Percentiles rank a stretch among this genome's conserved stretches.
Evolutionary conservation across 2,113 vertebrate species (phyloP).

Genomic region (Elgaria multicarinata): DNA sequence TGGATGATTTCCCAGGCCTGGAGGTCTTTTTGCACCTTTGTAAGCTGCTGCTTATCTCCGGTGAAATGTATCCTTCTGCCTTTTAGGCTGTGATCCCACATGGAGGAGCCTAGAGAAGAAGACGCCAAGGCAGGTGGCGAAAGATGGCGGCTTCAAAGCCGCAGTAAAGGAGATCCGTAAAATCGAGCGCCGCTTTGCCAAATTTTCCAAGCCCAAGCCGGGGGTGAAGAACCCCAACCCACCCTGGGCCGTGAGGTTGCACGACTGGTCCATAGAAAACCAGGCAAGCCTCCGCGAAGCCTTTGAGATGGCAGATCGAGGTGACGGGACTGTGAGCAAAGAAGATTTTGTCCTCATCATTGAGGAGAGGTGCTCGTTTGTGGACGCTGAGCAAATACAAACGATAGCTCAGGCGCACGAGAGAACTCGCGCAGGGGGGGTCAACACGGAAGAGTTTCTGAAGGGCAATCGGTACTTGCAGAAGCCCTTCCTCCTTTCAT

Average conservation of each 20-base stretch:
- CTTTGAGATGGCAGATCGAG: conserved; percentile 61
- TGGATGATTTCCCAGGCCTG: background rate
- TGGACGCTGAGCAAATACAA: conserved; percentile 63
- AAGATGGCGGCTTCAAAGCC: conserved; percentile 81
- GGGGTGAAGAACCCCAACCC: conserved; percentile 67
- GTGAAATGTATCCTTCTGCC: background rate
- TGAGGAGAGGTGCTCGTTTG: conserved; percentile 73
- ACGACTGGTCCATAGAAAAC: conserved; percentile 89
- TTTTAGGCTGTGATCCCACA: conserved; percentile 90
- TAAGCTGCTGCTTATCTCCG: background rate
- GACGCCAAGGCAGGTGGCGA: conserved; percentile 83
- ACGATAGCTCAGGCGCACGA: conserved; percentile 77
- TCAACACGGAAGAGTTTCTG: conserved; percentile 86
- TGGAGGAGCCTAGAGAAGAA: conserved; percentile 82
- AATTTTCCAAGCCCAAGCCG: conserved; percentile 66
- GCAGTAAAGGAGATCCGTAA: conserved; percentile 82
- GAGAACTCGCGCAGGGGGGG: conserved; percentile 53
- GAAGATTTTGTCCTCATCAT: conserved; percentile 80
- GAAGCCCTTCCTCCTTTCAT: conserved; percentile 81
- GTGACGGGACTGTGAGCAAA: conserved; percentile 68
- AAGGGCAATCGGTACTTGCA: conserved; percentile 87
- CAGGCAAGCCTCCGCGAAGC: conserved; percentile 74
- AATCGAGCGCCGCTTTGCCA: conserved; percentile 78
- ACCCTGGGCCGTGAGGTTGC: conserved; percentile 84
- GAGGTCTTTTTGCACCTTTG: background rate